Conservation (phyloP, 2,797 vertebrate species). For the Anomalospiza imberbis region DNA sequence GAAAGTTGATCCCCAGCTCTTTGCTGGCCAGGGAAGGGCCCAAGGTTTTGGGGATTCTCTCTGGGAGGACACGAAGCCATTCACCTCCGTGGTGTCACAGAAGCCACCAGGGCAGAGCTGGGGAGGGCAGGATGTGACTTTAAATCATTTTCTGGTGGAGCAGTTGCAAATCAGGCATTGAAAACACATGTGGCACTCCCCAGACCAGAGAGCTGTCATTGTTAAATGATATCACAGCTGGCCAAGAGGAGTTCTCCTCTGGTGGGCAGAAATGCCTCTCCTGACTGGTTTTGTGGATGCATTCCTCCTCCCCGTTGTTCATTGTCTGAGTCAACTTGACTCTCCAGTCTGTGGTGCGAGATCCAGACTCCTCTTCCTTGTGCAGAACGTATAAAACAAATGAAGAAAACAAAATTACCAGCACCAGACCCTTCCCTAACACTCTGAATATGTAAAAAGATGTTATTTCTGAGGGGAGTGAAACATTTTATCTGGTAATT, state of each 20-base stretch:
- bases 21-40: neutral
- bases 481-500: neutral
- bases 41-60: neutral
- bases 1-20: neutral
- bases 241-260: constrained; percentile 15
- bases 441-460: neutral
- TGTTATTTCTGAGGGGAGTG: neutral
- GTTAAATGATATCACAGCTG: constrained; percentile 35
- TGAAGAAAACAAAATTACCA: neutral
- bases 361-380: neutral
- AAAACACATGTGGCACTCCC: neutral
- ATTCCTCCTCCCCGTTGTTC: neutral
- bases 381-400: neutral
- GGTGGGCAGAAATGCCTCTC: constrained; percentile 39
- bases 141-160: neutral
- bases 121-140: neutral
- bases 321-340: neutral
- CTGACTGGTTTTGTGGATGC: neutral
- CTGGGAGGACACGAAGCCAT: neutral
- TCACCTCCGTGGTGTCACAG: neutral
- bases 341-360: neutral
- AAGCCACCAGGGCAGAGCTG: neutral
- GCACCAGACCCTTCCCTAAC: neutral
- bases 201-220: neutral
- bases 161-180: neutral